Base-by-base conservation (phyloP, 1,140 invertebrate species). In the Gonioctena quinquepunctata region DNA sequence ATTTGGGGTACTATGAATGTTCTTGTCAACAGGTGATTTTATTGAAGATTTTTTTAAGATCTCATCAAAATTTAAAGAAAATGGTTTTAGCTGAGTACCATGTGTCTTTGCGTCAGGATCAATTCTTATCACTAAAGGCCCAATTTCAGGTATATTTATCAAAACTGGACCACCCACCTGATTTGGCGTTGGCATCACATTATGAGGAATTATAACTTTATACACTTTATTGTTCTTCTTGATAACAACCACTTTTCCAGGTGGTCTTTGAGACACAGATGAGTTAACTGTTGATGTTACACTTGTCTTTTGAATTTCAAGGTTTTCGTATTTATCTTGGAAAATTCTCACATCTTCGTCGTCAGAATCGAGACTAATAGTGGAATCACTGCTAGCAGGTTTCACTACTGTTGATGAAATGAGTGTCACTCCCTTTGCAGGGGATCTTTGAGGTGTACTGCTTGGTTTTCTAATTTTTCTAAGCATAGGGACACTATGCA, bases 61-160 rank as follows among this genome's bases (percentile, higher is more conserved):
- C 6, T 48, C 61, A 49, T 49, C 61, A 16, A 49, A 49, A n/a
- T 64, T 48, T 23, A 64, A 22, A 49, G 61, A 64, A 26, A 27
- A 27, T 16, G 57, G 57, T 60, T 60, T 13, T 23, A 64, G 2
- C 19, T 64, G 28, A n/a, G 18, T n/a, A n/a, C 2, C 18, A 22
- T 11, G 4, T n/a, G 48, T 64, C 16, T 48, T 48, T 21, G 42
- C 6, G 19, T 48, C n/a, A 11, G 61, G 61, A 49, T 64, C 61
- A 22, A 49, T 23, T 21, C 42, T 64, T 11, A 64, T 49, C 16
- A 23, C 33, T 19, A 64, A 49, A 49, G 61, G 23, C 11, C 61
- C 61, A 49, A 64, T 42, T 50, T 49, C 61, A 19, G 61, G 61
- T 19, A 64, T 64, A n/a, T 64, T 64, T n/a, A 64, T 49, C 19